A percentile compares a stretch with the other conserved stretches of the same genome.
Conservation (phyloP, 2,797 vertebrate species). For the Enteromius paludinosus region DNA sequence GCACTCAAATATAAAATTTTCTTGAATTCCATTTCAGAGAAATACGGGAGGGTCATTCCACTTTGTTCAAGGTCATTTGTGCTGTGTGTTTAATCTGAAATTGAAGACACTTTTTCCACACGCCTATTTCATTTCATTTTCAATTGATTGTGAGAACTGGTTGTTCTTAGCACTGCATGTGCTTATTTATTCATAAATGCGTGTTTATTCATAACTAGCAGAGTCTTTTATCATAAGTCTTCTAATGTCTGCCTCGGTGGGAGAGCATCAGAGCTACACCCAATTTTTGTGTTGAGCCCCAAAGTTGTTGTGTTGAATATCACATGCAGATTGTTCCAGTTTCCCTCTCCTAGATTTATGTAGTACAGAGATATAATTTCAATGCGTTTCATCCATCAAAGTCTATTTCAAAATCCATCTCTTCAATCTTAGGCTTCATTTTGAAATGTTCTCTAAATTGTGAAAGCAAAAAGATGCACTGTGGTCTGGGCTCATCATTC, state of each 20-base stretch:
- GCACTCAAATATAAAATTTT: neutral
- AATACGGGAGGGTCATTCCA: no score
- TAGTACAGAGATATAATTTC: slow-evolving; percentile 5
- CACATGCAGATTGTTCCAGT: neutral
- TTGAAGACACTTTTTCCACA: neutral
- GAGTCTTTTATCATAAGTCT: neutral
- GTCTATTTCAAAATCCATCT: neutral
- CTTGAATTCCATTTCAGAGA: neutral
- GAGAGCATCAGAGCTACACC: neutral
- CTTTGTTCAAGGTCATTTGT: neutral
- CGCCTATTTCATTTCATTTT: neutral
- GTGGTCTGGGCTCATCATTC: neutral
- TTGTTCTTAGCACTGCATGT: neutral
- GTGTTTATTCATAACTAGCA: slow-evolving; percentile 6
- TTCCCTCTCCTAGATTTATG: neutral
- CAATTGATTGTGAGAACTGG: neutral
- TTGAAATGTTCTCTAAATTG: neutral
- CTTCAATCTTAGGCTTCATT: neutral
- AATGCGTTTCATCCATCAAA: slow-evolving; percentile 13
- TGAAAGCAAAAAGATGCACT: neutral
- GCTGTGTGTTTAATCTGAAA: neutral
- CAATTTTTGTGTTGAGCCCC: neutral
- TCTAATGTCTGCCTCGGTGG: slow-evolving; percentile 8
- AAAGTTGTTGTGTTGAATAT: neutral
- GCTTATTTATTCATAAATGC: slow-evolving; percentile 11